Evolutionary conservation across 2,113 vertebrate species (phyloP).

Genomic region (Hylia prasina): DNA sequence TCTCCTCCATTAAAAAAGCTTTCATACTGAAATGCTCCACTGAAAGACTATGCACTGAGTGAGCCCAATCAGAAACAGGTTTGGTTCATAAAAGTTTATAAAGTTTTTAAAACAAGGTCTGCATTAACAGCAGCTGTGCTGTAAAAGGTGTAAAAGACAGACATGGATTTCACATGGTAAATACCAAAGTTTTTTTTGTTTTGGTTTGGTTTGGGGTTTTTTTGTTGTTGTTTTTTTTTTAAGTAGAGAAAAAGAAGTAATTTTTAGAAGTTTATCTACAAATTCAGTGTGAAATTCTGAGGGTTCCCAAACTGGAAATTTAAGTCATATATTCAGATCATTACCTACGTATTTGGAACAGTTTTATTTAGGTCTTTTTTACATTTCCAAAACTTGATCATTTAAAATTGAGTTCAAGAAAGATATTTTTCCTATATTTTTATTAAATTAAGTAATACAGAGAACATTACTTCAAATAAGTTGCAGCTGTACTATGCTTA

Average conservation of each 20-base stretch:
- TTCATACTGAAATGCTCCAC: background rate
- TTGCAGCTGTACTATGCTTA: background rate
- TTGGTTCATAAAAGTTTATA: background rate
- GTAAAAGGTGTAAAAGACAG: background rate
- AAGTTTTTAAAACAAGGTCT: background rate
- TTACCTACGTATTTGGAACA: background rate
- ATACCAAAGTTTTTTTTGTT: background rate
- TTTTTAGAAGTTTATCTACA: background rate
- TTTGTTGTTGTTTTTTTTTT: too few relatives aligned
- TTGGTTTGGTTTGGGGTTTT: too few relatives aligned
- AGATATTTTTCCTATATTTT: background rate
- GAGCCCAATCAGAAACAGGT: background rate
- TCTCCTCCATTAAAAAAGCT: background rate
- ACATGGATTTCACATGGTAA: background rate
- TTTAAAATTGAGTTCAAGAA: background rate
- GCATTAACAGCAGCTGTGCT: background rate
- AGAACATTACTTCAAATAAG: too few relatives aligned
- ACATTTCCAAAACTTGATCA: background rate
- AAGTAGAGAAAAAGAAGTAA: background rate
- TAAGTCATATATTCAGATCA: background rate
- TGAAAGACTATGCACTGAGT: background rate
- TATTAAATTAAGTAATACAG: background rate
- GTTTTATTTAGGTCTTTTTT: background rate
- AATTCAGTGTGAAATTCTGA: background rate
- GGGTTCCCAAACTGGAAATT: background rate